Conservation (phyloP, 2,888 invertebrate species). For the Mycalesis mineus region DNA sequence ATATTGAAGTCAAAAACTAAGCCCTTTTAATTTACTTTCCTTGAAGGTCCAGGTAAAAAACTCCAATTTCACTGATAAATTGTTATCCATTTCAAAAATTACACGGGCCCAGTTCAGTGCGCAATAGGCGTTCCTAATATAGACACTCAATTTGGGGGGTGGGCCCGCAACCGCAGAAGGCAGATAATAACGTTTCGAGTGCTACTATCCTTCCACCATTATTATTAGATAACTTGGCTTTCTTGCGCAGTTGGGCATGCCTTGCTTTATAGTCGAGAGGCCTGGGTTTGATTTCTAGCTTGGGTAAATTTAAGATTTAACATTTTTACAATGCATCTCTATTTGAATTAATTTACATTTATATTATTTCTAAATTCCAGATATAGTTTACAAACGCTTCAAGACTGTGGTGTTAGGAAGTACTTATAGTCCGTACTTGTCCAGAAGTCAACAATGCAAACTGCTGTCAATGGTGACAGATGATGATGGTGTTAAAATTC, state of each 20-base stretch:
- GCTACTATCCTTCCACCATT: not conserved
- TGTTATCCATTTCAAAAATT: slow-evolving; percentile 61
- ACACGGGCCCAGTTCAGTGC: slow-evolving; percentile 52
- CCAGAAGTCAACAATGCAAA: too few relatives aligned
- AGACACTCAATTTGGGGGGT: slow-evolving; percentile 48
- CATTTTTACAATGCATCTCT: too few relatives aligned
- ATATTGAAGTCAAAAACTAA: not conserved
- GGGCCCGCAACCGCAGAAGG: slow-evolving; percentile 47
- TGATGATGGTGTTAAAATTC: too few relatives aligned
- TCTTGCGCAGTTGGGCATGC: not conserved
- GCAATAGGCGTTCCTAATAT: slow-evolving; percentile 62
- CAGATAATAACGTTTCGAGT: slow-evolving; percentile 25
- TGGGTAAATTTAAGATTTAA: too few relatives aligned
- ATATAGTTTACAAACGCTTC: too few relatives aligned
- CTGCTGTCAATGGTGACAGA: too few relatives aligned
- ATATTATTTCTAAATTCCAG: too few relatives aligned
- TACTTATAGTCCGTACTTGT: too few relatives aligned
- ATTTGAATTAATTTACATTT: too few relatives aligned
- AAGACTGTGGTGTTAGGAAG: too few relatives aligned
- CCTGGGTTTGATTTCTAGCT: too few relatives aligned
- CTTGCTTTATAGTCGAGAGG: too few relatives aligned
- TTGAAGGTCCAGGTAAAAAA: slow-evolving; percentile 31
- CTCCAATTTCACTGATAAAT: slow-evolving; percentile 54
- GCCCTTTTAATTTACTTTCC: not conserved
- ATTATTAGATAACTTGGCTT: not conserved